A percentile compares a stretch with the other conserved stretches of the same genome.
Evolutionary conservation across 2,888 invertebrate genomes (phyloP).

Genomic region (Meteorus cinctellus): DNA sequence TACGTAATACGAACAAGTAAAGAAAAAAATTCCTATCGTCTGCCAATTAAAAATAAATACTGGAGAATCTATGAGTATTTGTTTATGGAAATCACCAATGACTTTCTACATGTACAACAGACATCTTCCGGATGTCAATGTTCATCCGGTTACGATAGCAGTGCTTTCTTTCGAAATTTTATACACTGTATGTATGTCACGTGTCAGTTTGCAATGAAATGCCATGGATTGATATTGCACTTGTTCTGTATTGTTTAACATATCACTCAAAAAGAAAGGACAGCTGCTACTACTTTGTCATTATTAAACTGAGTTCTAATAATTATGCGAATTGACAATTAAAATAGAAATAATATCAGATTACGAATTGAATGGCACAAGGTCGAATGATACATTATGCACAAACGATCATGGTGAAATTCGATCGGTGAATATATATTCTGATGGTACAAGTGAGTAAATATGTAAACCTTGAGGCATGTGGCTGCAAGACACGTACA

Average conservation of each 20-base stretch:
- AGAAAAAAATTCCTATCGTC: neutral
- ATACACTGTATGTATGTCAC: constrained; percentile 20
- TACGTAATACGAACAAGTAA: too few species aligned
- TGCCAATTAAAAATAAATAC: neutral
- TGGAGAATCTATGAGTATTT: constrained; percentile 22
- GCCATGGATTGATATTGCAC: neutral
- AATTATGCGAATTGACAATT: neutral
- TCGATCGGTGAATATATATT: constrained; percentile 24
- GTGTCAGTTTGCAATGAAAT: constrained; percentile 12
- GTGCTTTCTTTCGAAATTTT: constrained; percentile 36
- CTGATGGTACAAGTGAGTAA: constrained; percentile 1
- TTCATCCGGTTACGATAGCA: constrained; percentile 16
- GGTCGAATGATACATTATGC: constrained; percentile 36
- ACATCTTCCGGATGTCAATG: constrained; percentile 34
- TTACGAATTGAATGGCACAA: constrained; percentile 22
- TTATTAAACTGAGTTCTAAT: neutral
- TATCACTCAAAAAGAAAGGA: neutral
- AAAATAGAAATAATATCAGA: neutral
- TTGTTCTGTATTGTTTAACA: neutral
- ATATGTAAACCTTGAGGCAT: constrained; percentile 28
- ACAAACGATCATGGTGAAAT: constrained; percentile 45
- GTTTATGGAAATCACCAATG: constrained; percentile 39
- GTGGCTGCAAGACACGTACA: constrained; percentile 56
- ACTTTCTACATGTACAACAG: constrained; percentile 44
- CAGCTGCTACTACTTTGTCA: neutral